Evolutionary conservation across 37 sponge, comb jelly and placozoan genomes (phyloP), one percentile per base, ranked within the genome.

Genomic region (Amphimedon queenslandica): DNA sequence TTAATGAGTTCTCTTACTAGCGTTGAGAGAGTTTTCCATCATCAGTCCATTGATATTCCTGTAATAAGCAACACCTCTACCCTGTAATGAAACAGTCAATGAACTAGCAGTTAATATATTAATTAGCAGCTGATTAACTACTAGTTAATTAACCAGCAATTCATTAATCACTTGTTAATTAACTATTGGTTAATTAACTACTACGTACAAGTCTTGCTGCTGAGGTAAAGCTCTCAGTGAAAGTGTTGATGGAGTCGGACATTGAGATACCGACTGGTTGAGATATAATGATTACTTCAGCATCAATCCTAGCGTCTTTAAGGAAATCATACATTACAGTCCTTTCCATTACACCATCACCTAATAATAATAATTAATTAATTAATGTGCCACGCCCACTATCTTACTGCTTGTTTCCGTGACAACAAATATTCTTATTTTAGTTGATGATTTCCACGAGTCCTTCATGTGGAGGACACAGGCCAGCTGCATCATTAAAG

Each of bases 381-480:
- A 47, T 13, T 47, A 47, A 18, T 63, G 8, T 21, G 10, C 6
- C 29, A 63, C 16, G 8, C 29, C 64, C 11, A 2, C 53, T 60
- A 5, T n/a, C 5, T 20, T 1, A 5, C 39, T 13, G 64, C 67
- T 40, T 78, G 84, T 56, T 75, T 87, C 87, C 47, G 78, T 61
- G 37, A 80, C 71, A 32, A 81, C 61, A 66, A 94, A 83, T 42
- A 95, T 79, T 36, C 96, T 74, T 18, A 95, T 73, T 24, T 75
- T 71, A 4, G 84, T 76, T 36, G 55, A 56, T 0, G 88, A 77
- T 65, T 83, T 87, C 93, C 93, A 93, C 39, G 76, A 80, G 3
- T 72, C 77, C 63, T 94, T 93, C 99, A 93, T 93, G 73, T 94
- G 94, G 1, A 97, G 87, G 29, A 97, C 89, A 63, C 92, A 91